Base-by-base conservation (phyloP, 2,888 invertebrate genomes). In the Autographa gamma region DNA sequence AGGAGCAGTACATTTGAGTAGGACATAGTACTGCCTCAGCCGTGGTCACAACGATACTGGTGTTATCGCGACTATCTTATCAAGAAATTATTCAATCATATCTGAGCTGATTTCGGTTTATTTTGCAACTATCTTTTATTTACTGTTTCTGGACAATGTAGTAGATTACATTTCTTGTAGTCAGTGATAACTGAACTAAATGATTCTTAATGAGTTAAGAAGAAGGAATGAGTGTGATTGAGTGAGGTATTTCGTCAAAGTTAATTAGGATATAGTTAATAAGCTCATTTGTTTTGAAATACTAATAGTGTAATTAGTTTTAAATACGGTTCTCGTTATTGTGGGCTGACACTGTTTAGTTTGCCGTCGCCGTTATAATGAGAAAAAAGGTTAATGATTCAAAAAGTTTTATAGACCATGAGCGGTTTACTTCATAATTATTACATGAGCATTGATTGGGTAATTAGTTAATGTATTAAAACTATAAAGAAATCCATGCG, bases 1-100 rank as follows among this genome's bases (percentile, higher is more conserved):
- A 76, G 60, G 92, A 86, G 88, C 93, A 94, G 90, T 93, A 93
- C 93, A 93, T 93, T 85, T 82, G 88, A 68, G 77, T 84, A 66
- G 77, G 78, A 80, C 91, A 90, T 90, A 78, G 82, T 87, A 77
- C 74, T 68, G 63, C 67, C 11, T 63, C 64, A 58, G 56, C 70
- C 67, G 68, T 41, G 69, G 76, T 34, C 80, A 69, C 76, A 80
- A 82, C 83, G 71, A 75, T 74, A 81, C 82, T 84, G 69, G 18
- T 63, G 58, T 85, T 88, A 88, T 89, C 87, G 18, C 14, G 62
- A 16, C 65, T 87, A 88, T 92, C 92, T 93, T 91, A 92, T 93
- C 77, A 81, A 79, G 87, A 88, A 89, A 85, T 89, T 84, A 77
- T 82, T 86, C 86, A 88, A 88, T 78, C 75, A 73, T 56, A 74